Conservation (phyloP, 2,797 vertebrate genomes). For the Mormyrus hasselquistii region DNA sequence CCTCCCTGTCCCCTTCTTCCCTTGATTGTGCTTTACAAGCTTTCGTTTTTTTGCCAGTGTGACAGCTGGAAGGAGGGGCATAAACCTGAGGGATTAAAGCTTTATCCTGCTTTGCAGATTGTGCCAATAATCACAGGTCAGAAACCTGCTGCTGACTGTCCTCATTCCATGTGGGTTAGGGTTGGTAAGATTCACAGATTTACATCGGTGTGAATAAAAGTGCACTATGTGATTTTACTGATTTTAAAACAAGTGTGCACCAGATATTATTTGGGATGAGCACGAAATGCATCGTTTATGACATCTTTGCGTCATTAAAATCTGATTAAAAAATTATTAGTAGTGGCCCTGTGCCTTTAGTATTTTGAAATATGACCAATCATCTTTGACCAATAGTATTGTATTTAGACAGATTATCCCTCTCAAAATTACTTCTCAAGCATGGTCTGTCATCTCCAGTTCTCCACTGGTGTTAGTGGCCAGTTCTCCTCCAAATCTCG, state of each 20-base stretch:
- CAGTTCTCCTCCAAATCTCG: not conserved
- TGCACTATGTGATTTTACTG: not conserved
- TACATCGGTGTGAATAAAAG: not conserved
- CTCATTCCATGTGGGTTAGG: constrained; percentile 19
- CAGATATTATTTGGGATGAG: not conserved
- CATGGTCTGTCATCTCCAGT: not conserved
- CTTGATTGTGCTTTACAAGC: not conserved
- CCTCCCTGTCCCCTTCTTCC: not conserved
- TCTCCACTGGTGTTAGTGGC: not conserved
- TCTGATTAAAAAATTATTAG: not conserved
- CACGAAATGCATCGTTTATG: not conserved
- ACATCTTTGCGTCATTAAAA: not conserved
- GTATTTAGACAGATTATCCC: not conserved
- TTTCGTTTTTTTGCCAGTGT: constrained; percentile 21
- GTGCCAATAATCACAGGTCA: constrained; percentile 55
- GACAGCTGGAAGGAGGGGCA: constrained; percentile 50
- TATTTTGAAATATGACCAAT: not conserved
- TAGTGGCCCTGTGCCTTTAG: not conserved
- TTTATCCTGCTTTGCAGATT: constrained; percentile 32
- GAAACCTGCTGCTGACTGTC: constrained; percentile 44
- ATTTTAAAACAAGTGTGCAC: not conserved
- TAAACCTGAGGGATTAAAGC: constrained; percentile 51
- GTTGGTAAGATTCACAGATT: not conserved
- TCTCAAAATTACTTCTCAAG: not conserved
- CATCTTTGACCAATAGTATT: not conserved